A percentile compares a stretch with the other conserved stretches of the same genome.
These are phyloP conservation scores for Drusus annulatus DNA, from an alignment of 1,140 invertebrate species.

Conservation along the genomic window DNA sequence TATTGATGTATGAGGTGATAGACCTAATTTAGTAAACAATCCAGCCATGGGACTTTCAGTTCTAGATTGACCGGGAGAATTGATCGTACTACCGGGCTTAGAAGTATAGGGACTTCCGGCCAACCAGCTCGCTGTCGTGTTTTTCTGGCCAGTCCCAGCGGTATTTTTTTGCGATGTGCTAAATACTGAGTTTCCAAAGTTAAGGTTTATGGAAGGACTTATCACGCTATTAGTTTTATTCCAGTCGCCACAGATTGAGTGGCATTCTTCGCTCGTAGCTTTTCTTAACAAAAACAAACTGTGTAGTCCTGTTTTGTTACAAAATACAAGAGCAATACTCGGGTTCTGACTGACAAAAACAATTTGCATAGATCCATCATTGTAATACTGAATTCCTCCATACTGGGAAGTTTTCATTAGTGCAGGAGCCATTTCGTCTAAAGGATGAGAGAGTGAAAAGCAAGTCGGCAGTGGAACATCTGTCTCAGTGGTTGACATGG, in stretches of 20 bases:
- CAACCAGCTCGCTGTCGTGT: conserved; percentile 62
- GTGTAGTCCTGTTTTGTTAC: conserved; percentile 82
- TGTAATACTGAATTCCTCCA: conserved; percentile 70
- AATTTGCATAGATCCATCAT: conserved; percentile 70
- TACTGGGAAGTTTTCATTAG: conserved; percentile 76
- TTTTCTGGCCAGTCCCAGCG: conserved; percentile 34
- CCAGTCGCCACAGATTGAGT: conserved; percentile 71
- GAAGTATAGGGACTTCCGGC: conserved; percentile 66
- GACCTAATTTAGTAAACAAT: conserved; percentile 66
- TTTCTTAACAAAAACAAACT: conserved; percentile 87
- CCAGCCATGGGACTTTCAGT: conserved; percentile 77
- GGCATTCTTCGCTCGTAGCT: conserved; percentile 81
- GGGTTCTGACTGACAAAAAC: conserved; percentile 71
- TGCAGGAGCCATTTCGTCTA: conserved; percentile 91
- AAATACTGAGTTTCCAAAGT: conserved; percentile 38
- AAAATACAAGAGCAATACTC: conserved; percentile 80
- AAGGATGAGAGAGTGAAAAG: conserved; percentile 89
- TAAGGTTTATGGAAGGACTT: conserved; percentile 67
- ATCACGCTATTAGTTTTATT: conserved; percentile 69
- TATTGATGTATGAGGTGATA: conserved; percentile 68
- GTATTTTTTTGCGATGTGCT: conserved; percentile 58
- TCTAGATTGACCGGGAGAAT: conserved; percentile 67
- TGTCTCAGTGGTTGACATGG: conserved; percentile 57
- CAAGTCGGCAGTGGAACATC: conserved; percentile 75
- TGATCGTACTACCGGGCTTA: conserved; percentile 61